phyloP scores from a whole-genome alignment of 2,113 vertebrate genomes.

The Colius striatus region DNA sequence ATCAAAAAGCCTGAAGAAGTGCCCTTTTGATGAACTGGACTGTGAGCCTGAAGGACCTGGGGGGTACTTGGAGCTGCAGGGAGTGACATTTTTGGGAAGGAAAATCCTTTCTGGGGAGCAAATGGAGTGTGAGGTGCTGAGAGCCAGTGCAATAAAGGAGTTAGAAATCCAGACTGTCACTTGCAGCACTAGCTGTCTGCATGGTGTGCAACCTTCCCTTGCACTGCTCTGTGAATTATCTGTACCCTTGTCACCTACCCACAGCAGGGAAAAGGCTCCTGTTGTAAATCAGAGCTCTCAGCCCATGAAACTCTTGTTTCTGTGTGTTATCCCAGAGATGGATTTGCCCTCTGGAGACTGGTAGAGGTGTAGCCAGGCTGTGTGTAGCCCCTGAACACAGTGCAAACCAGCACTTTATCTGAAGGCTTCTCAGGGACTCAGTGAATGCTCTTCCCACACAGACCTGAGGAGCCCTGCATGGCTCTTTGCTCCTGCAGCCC shows the following conservation, averaged over 20 bases:
- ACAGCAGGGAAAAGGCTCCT: background rate
- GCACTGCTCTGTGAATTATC: background rate
- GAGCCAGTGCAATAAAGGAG: background rate
- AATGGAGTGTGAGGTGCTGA: background rate
- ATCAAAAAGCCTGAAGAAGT: background rate
- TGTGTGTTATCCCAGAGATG: background rate
- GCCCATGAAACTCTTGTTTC: background rate
- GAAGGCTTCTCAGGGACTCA: background rate
- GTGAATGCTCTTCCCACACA: background rate
- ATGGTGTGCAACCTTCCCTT: fast-evolving
- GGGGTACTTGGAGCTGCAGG: background rate
- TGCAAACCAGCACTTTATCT: background rate
- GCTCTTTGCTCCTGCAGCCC: background rate
- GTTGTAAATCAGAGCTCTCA: background rate
- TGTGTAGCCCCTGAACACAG: background rate
- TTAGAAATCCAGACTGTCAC: background rate
- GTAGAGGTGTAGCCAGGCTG: background rate
- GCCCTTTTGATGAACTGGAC: background rate
- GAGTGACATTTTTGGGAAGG: background rate
- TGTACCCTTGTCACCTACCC: background rate
- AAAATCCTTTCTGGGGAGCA: background rate
- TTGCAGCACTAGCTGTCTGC: background rate
- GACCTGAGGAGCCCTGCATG: background rate
- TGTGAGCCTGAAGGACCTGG: background rate
- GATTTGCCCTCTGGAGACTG: background rate